Evolutionary conservation across 1,140 invertebrate genomes (phyloP), one percentile per base, ranked within the genome.

Genomic region (Drosophila bifasciata): DNA sequence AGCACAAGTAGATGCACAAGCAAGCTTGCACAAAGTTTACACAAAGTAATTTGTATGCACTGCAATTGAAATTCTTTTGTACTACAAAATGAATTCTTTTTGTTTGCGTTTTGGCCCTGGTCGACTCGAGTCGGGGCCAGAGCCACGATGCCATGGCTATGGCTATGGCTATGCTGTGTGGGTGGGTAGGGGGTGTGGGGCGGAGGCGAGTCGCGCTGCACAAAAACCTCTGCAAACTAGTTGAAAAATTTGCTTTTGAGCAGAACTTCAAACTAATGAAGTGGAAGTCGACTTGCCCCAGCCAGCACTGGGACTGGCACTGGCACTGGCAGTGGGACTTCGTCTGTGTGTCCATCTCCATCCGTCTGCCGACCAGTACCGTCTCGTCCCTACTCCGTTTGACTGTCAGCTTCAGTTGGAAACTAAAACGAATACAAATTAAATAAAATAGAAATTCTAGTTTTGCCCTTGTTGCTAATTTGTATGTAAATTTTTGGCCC

Each of bases 61-160:
- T 79, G 71, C 79, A 84, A 84, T 84, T 84, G 75, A 84, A 84
- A 84, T 79, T 84, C 76, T 76, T 79, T 84, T 84, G 76, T 84
- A 64, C 23, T 58, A 56, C 66, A 57, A 84, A 84, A 84, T 84
- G 61, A 79, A 84, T 84, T 84, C 80, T 67, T 79, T 69, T 84
- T 84, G 79, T 79, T 79, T 84, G 58, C 71, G 56, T 67, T 84
- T 76, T 55, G 59, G 64, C 52, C 59, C 63, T 56, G 55, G 41
- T 58, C 46, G 49, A 36, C 32, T 13, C 32, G 32, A 36, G 11
- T 11, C 32, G 11, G 11, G 32, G 23, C 23, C 9, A 1, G 32
- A 11, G 32, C 32, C 11, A 25, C n/a, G n/a, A 8, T 0, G 25
- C 25, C 8, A 8, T 7, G 3, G 41, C 36, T 36, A 48, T 32